Base-by-base conservation (phyloP, 2,888 invertebrate species). In the Plebejus anna region DNA sequence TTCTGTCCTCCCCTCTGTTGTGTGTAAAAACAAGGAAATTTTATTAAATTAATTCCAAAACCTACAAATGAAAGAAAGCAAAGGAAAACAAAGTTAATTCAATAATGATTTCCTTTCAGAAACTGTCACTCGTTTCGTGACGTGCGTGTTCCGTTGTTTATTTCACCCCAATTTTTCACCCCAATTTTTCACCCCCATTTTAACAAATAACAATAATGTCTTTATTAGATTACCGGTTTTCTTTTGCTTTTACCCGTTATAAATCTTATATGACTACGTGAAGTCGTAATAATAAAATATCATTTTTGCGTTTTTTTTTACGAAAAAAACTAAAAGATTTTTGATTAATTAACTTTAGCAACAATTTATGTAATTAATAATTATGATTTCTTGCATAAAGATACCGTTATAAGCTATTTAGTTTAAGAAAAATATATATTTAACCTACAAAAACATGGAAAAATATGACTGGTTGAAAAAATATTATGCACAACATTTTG, bases 131-230 rank as follows among this genome's bases (percentile, higher is more conserved):
- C 32, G 13, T 1, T 36, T 22, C 66, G 66, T 66, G 66, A 66
- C 32, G 36, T 66, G 66, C 66, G 66, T 66, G 66, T 22, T 66
- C 16, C 66, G 5, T 66, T 66, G 66, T 66, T 13, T 66, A 66
- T 66, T 66, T 66, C 66, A 16, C 66, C 66, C 28, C 61, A 22
- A 28, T 28, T 57, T 57, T 57, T 57, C 57, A 57, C 57, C 57
- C 57, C 11, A 42, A 28, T 28, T 57, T 57, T 57, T 57, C 57
- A 57, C 57, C 66, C 66, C 28, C 57, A 57, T 61, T 28, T 61
- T 61, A 66, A 32, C 66, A 16, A 66, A 66, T 66, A 13, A 32
- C 66, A 66, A 32, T 66, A 66, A 66, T 66, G 36, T 66, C 13
- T 66, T 66, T 32, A 66, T 66, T 66, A 32, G 13, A 13, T 66